Evolutionary conservation across 1,140 invertebrate genomes (phyloP).

Genomic region (Vollenhovia emeryi): DNA sequence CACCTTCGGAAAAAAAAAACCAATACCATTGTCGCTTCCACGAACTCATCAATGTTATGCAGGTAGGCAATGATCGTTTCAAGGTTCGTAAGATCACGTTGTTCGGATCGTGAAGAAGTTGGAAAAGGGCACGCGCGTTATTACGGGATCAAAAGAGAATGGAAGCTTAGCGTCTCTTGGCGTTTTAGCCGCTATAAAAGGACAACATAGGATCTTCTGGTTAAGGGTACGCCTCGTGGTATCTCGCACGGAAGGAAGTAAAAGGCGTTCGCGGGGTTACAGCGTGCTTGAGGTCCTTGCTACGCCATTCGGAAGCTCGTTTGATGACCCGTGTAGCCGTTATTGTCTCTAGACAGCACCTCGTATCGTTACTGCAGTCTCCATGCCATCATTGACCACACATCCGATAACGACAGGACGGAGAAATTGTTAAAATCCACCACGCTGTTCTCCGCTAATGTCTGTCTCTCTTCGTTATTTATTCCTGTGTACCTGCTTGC

Average conservation of each 20-base stretch:
- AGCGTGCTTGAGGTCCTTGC: conserved; percentile 74
- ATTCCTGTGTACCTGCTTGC: conserved; percentile 53
- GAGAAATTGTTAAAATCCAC: conserved; percentile 81
- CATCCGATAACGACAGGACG: conserved; percentile 80
- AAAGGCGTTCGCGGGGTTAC: conserved; percentile 69
- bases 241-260: conserved; percentile 65
- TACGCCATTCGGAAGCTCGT: conserved; percentile 82
- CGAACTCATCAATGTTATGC: neutral
- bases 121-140: conserved; percentile 7
- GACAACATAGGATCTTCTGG: conserved; percentile 64
- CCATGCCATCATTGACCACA: conserved; percentile 78
- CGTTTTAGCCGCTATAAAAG: conserved; percentile 79
- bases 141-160: conserved; percentile 54
- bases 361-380: conserved; percentile 62
- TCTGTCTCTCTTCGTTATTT: conserved; percentile 40
- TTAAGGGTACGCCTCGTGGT: conserved; percentile 42
- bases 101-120: conserved; percentile 21
- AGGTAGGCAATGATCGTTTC: neutral
- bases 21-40: neutral
- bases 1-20: neutral
- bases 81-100: conserved; percentile 6
- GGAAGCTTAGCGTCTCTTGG: conserved; percentile 54
- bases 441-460: conserved; percentile 23
- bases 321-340: conserved; percentile 82
- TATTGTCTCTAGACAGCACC: conserved; percentile 81